These are phyloP conservation scores for Ornithorhynchus anatinus DNA, from an alignment of 2,113 vertebrate species.

Conservation along the genomic window DNA sequence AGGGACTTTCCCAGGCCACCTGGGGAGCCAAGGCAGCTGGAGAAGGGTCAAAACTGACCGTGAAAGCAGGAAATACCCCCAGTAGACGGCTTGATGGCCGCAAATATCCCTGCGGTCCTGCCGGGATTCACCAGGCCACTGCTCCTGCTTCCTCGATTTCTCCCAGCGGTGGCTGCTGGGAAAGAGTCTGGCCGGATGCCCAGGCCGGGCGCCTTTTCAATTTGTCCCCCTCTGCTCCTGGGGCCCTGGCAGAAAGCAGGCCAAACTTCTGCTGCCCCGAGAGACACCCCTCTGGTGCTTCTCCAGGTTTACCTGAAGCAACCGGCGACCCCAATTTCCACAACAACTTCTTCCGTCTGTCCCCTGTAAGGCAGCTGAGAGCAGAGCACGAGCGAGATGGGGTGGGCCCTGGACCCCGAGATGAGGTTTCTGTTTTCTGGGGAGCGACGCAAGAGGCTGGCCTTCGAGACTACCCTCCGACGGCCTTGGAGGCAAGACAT, in stretches of 20 bases:
- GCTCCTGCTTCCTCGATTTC: slow-evolving; percentile 29
- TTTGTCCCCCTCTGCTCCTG: slow-evolving; percentile 31
- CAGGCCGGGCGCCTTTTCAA: slow-evolving; percentile 55
- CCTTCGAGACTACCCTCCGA: slow-evolving; percentile 3
- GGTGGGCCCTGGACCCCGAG: slow-evolving; percentile 22
- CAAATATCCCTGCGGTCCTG: too few species aligned
- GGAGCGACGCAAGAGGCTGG: slow-evolving; percentile 38
- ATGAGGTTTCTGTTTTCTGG: slow-evolving; percentile 26
- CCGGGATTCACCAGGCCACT: too few species aligned
- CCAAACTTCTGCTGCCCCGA: slow-evolving; percentile 30
- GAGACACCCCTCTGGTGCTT: slow-evolving; percentile 10
- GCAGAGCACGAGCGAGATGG: slow-evolving; percentile 36
- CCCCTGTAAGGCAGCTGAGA: slow-evolving; percentile 12
- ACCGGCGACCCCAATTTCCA: slow-evolving; percentile 10
- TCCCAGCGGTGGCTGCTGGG: slow-evolving; percentile 33
- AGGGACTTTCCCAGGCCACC: neutral
- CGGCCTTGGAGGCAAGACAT: slow-evolving; percentile 27
- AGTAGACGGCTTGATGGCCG: too few species aligned
- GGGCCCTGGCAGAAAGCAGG: slow-evolving; percentile 16
- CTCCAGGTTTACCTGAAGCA: slow-evolving; percentile 2
- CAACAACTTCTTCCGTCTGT: neutral
- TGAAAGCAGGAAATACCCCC: too few species aligned
- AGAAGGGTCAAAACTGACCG: too few species aligned
- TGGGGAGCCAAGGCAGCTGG: neutral
- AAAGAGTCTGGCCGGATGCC: slow-evolving; percentile 40